Conservation (phyloP, 2,888 invertebrate species). For the Pocota personata region DNA sequence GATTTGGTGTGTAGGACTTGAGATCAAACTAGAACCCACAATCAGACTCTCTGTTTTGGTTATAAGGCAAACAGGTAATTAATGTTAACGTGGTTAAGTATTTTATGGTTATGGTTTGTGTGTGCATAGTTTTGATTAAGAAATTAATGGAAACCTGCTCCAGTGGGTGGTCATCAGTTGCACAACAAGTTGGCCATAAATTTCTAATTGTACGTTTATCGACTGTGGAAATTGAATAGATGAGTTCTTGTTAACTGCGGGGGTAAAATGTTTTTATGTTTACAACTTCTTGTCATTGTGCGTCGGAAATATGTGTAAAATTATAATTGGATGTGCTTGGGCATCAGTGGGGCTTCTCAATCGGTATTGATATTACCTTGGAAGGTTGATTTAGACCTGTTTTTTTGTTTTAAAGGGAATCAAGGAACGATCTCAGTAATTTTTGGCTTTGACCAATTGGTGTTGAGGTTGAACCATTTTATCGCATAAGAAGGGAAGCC, state of each 20-base stretch:
- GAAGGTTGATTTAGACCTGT: no score
- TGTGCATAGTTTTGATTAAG: conserved; percentile 66
- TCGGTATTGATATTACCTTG: no score
- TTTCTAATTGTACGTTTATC: not conserved
- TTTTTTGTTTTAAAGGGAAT: no score
- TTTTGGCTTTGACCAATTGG: no score
- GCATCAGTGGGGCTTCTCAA: no score
- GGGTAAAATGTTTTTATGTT: not conserved
- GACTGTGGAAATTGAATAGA: not conserved
- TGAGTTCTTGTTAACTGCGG: not conserved
- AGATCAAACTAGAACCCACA: not conserved
- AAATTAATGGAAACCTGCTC: conserved; percentile 66
- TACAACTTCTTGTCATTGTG: no score
- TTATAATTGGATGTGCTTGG: no score
- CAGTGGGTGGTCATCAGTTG: conserved; percentile 62
- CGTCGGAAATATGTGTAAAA: no score
- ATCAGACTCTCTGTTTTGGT: conserved; percentile 34
- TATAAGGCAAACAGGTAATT: conserved; percentile 52
- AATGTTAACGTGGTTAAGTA: conserved; percentile 58
- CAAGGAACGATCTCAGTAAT: no score
- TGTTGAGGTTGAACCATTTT: no score
- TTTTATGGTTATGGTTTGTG: conserved; percentile 69
- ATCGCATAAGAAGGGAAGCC: no score
- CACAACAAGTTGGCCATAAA: conserved; percentile 24
- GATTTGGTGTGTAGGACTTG: not conserved